A percentile compares a stretch with the other conserved stretches of the same genome.
Evolutionary conservation across 2,797 vertebrate species (phyloP).

Genomic region (Sebastes goodei): DNA sequence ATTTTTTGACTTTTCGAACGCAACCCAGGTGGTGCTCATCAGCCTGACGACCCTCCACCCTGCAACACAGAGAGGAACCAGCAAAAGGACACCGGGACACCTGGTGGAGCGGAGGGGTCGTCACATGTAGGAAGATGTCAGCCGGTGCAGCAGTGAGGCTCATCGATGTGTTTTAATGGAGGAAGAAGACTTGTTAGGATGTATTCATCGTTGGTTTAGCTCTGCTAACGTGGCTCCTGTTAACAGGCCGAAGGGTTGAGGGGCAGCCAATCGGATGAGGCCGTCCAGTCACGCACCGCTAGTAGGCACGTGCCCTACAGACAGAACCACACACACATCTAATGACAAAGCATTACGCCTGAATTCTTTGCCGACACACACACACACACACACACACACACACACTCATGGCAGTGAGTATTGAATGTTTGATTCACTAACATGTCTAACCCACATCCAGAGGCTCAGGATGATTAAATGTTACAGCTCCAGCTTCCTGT

Average conservation of each 20-base stretch:
- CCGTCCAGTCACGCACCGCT: conserved; percentile 21
- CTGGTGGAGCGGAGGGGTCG: too few relatives aligned
- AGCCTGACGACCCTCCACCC: too few relatives aligned
- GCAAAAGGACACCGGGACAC: too few relatives aligned
- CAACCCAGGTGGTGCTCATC: too few relatives aligned
- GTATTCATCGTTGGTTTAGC: too few relatives aligned
- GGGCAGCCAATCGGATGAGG: background rate
- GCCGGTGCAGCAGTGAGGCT: too few relatives aligned
- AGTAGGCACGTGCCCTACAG: conserved; percentile 30
- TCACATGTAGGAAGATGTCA: background rate
- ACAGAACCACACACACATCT: conserved; percentile 11
- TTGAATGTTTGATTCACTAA: conserved; percentile 47
- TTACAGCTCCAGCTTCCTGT: background rate
- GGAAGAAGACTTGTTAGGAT: too few relatives aligned
- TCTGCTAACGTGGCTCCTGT: too few relatives aligned
- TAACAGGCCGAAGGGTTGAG: background rate
- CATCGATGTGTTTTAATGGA: too few relatives aligned
- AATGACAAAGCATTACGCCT: conserved; percentile 46
- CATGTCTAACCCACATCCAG: conserved; percentile 55
- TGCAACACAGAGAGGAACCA: too few relatives aligned
- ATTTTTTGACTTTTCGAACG: too few relatives aligned
- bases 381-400: background rate
- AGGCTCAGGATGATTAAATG: conserved; percentile 41
- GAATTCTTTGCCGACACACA: conserved; percentile 19
- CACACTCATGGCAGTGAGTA: conserved; percentile 13